These are phyloP conservation scores for Galerucella calmariensis DNA, from an alignment of 2,888 invertebrate genomes.

Conservation along the genomic window DNA sequence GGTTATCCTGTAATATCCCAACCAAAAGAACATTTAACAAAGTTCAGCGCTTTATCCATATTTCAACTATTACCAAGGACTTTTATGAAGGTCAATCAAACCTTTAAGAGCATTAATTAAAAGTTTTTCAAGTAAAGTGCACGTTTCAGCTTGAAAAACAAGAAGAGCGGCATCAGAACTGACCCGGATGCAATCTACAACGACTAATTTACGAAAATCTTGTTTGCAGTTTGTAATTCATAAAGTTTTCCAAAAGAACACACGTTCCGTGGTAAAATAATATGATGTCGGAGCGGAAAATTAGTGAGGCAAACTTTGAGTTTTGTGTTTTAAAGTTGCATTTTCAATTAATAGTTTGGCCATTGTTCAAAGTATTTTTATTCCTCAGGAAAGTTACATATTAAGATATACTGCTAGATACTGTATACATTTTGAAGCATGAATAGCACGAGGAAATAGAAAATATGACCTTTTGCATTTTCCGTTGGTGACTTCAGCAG, in stretches of 20 bases:
- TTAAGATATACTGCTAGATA: too few relatives aligned
- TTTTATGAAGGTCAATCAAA: conserved; percentile 6
- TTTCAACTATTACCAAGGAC: background rate
- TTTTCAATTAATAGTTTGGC: background rate
- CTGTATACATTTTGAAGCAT: too few relatives aligned
- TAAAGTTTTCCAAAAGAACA: conserved; percentile 16
- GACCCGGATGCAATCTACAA: conserved; percentile 9
- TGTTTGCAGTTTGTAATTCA: conserved; percentile 15
- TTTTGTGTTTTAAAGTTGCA: background rate
- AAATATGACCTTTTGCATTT: too few relatives aligned
- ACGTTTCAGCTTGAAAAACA: background rate
- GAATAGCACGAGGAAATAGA: too few relatives aligned
- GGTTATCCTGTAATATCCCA: too few relatives aligned
- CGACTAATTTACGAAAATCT: conserved; percentile 18
- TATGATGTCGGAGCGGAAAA: background rate
- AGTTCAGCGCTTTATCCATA: too few relatives aligned
- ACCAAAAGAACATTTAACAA: too few relatives aligned
- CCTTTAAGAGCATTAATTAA: conserved; percentile 11
- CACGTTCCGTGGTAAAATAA: background rate
- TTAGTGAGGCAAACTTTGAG: background rate
- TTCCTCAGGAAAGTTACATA: too few relatives aligned
- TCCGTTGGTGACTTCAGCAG: too few relatives aligned
- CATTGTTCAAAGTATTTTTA: background rate
- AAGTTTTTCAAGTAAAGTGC: conserved; percentile 12
- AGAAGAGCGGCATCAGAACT: conserved; percentile 1